phyloP scores from a whole-genome alignment of 2,113 vertebrate genomes.

The Sinocyclocheilus anophthalmus region DNA sequence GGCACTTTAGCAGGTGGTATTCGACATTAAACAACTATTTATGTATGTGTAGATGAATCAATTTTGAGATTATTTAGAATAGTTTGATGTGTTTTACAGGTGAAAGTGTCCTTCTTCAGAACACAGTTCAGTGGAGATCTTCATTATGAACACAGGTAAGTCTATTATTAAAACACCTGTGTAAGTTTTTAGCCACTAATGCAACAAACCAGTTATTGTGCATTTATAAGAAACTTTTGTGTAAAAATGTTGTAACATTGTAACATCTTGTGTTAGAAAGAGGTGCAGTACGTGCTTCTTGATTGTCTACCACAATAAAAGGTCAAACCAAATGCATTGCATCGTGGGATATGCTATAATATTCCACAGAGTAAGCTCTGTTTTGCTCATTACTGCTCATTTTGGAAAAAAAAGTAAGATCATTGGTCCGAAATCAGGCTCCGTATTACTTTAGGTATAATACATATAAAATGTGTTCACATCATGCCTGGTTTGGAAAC shows the following conservation, averaged over 20 bases:
- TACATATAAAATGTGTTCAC: neutral
- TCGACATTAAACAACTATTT: neutral
- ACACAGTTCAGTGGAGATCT: slow-evolving; percentile 66
- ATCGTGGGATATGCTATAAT: neutral
- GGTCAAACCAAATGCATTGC: neutral
- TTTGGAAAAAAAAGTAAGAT: neutral
- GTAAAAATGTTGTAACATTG: neutral
- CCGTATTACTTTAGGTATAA: too few species aligned
- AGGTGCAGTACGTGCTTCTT: neutral
- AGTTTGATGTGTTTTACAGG: slow-evolving; percentile 65
- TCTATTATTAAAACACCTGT: neutral
- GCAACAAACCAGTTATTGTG: neutral
- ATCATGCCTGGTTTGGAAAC: neutral
- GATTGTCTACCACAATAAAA: neutral
- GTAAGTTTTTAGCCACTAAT: neutral
- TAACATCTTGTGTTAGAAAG: neutral
- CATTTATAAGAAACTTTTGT: neutral
- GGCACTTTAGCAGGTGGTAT: neutral
- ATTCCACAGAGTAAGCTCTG: too few species aligned
- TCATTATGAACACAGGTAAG: slow-evolving; percentile 82
- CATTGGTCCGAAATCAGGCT: neutral
- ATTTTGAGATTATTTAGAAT: neutral
- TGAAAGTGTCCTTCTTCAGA: slow-evolving; percentile 62
- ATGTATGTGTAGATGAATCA: neutral
- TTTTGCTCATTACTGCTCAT: neutral